Evolutionary conservation across 1,140 invertebrate genomes (phyloP).

Genomic region (Aphis craccivora): DNA sequence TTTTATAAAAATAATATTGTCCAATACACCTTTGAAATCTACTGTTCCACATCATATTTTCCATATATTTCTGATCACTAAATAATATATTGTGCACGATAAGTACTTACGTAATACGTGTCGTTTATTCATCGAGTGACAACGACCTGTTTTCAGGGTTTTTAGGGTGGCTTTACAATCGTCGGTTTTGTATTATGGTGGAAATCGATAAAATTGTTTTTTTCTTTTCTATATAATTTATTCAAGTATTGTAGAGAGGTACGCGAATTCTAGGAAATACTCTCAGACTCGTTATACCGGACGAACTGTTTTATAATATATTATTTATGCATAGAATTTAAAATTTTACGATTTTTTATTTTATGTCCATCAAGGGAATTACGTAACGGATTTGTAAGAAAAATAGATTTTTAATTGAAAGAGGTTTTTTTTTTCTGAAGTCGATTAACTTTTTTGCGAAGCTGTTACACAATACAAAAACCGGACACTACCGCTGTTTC

Average conservation of each 20-base stretch:
- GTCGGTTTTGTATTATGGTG: neutral
- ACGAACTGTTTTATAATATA: neutral
- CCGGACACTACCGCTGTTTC: neutral
- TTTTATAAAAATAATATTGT: neutral
- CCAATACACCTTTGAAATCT: too few species aligned
- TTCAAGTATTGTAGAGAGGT: neutral
- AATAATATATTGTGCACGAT: neutral
- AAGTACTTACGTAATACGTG: neutral
- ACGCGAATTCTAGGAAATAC: neutral
- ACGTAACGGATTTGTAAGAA: neutral
- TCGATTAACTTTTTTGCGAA: neutral
- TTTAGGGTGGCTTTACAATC: neutral
- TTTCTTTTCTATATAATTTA: neutral
- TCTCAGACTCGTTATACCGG: neutral
- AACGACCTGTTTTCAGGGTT: neutral
- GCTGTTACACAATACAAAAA: neutral
- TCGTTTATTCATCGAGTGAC: neutral
- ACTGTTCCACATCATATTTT: neutral
- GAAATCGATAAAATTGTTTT: neutral
- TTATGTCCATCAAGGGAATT: neutral
- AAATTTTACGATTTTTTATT: neutral
- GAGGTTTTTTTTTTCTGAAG: neutral
- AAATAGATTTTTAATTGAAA: neutral
- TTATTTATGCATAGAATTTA: neutral
- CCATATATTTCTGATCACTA: neutral